phyloP scores from a whole-genome alignment of 2,888 invertebrate species.

The Drosophila ustulata region DNA sequence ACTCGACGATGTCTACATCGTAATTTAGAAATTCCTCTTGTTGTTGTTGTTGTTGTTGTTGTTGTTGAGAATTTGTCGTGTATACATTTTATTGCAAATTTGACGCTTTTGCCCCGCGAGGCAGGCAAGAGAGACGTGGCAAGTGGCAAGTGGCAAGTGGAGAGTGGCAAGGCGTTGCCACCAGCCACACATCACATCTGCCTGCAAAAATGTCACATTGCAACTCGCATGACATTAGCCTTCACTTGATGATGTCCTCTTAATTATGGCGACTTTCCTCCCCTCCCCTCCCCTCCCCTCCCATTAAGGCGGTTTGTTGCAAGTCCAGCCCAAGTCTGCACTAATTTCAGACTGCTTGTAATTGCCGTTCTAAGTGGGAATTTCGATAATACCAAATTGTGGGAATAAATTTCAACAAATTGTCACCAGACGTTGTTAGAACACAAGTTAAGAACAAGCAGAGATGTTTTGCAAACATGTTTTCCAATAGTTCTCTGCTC shows the following conservation, averaged over 20 bases:
- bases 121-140: neutral
- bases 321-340: neutral
- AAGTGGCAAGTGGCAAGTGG: neutral
- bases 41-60: slow-evolving; percentile 42
- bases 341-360: neutral
- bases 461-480: no score
- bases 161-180: slow-evolving; percentile 42
- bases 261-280: slow-evolving; percentile 11
- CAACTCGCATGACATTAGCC: slow-evolving; percentile 19
- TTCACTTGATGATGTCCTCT: slow-evolving; percentile 24
- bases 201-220: slow-evolving; percentile 53
- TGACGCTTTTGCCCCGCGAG: slow-evolving; percentile 26
- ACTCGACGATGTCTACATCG: slow-evolving; percentile 39
- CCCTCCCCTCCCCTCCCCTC: neutral
- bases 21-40: slow-evolving; percentile 42
- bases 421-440: neutral
- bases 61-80: slow-evolving; percentile 60
- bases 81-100: slow-evolving; percentile 70
- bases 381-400: neutral
- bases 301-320: neutral
- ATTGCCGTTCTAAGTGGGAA: neutral
- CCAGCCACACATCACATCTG: slow-evolving; percentile 73
- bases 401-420: no score
- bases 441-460: no score
- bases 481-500: no score